Evolutionary conservation across 2,888 invertebrate species (phyloP).

Genomic region (Hermodice carunculata): DNA sequence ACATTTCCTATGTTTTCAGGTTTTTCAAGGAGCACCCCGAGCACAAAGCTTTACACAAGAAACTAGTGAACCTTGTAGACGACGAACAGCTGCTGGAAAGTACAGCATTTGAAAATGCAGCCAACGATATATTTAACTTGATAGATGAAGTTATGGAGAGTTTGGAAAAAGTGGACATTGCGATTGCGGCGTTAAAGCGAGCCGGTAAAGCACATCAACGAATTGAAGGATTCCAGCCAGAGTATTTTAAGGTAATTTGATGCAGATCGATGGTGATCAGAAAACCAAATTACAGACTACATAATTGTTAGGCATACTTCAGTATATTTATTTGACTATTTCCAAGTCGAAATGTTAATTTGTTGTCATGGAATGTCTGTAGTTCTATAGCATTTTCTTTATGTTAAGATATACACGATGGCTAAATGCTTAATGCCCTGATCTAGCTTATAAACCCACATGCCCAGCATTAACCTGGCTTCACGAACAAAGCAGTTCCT

Average conservation of each 20-base stretch:
- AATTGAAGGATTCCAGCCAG: slow-evolving; percentile 30
- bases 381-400: no score
- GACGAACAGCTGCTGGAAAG: slow-evolving; percentile 48
- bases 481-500: no score
- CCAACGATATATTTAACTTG: slow-evolving; percentile 49
- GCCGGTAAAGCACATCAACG: slow-evolving; percentile 32
- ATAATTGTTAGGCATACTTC: no score
- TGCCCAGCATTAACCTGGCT: no score
- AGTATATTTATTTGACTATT: no score
- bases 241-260: slow-evolving; percentile 36
- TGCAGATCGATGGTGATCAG: no score
- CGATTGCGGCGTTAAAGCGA: slow-evolving; percentile 34
- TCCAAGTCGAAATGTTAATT: no score
- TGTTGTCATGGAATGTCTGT: no score
- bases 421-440: no score
- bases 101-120: slow-evolving; percentile 48
- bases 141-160: slow-evolving; percentile 55
- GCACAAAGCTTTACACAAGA: slow-evolving; percentile 43
- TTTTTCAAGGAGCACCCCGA: slow-evolving; percentile 46
- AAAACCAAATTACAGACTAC: not conserved
- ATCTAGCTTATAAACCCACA: no score
- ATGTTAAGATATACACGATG: no score
- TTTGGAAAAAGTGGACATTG: slow-evolving; percentile 49
- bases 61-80: slow-evolving; percentile 41
- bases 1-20: slow-evolving; percentile 35